Conservation (phyloP, 2,797 vertebrate genomes). For the Trichosurus vulpecula region DNA sequence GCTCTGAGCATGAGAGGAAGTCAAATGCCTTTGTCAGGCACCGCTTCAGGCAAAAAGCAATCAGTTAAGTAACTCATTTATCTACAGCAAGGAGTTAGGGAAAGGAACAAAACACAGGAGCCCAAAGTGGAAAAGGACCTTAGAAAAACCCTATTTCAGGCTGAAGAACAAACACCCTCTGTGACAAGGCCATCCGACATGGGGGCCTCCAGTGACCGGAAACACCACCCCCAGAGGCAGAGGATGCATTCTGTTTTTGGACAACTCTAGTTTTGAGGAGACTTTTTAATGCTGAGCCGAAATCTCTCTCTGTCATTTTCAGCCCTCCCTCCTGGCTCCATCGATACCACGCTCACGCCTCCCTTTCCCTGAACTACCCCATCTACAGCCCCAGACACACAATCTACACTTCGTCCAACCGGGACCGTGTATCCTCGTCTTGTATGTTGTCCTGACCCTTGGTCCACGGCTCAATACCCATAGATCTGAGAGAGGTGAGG, state of each 20-base stretch:
- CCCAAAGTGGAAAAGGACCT: not conserved
- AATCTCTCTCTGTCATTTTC: not conserved
- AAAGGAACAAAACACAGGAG: not conserved
- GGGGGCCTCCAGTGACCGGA: not conserved
- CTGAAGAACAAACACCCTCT: not conserved
- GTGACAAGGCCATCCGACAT: not conserved
- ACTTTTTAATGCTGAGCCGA: not conserved
- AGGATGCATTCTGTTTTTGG: not conserved
- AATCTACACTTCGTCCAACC: not conserved
- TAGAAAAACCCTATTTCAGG: not conserved
- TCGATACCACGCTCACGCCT: not conserved
- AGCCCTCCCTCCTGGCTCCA: not conserved
- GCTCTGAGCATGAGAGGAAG: not conserved
- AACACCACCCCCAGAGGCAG: not conserved
- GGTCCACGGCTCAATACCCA: not conserved
- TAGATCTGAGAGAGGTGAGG: not conserved
- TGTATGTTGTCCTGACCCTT: not conserved
- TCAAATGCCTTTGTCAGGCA: not conserved
- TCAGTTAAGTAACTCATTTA: not conserved
- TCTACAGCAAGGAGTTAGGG: not conserved
- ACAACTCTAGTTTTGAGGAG: not conserved
- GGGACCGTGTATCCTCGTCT: not conserved
- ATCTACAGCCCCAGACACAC: not conserved
- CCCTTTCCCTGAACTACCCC: not conserved
- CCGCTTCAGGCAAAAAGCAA: not conserved